Evolutionary conservation across 1,140 invertebrate genomes (phyloP).

Genomic region (Drosophila parabipectinata): DNA sequence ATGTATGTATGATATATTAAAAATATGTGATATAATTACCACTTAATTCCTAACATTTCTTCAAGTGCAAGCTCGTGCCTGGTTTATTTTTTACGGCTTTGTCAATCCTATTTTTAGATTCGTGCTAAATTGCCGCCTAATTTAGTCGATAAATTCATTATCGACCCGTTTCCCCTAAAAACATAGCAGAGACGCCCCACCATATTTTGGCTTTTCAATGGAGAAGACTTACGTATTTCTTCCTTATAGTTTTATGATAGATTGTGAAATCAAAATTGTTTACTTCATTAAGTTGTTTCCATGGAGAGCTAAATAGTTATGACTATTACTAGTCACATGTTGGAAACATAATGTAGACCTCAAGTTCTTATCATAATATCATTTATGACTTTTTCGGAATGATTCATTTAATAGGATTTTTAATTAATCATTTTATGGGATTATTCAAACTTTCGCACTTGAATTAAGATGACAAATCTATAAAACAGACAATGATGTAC

Average conservation of each 20-base stretch:
- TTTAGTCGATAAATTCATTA: conserved; percentile 28
- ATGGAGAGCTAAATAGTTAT: conserved; percentile 13
- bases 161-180: conserved; percentile 11
- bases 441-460: too few species aligned
- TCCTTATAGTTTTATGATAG: neutral
- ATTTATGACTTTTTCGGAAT: too few species aligned
- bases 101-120: conserved; percentile 11
- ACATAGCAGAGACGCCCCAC: neutral
- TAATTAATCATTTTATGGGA: too few species aligned
- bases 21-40: too few species aligned
- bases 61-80: neutral
- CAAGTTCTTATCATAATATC: neutral
- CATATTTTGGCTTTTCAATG: neutral
- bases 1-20: too few species aligned
- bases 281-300: conserved; percentile 13
- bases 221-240: neutral
- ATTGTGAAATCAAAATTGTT: conserved; percentile 21
- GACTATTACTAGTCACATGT: conserved; percentile 6
- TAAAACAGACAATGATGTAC: too few species aligned
- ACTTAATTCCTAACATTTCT: too few species aligned
- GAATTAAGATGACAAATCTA: too few species aligned
- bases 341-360: neutral
- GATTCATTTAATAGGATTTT: too few species aligned
- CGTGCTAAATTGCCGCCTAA: neutral
- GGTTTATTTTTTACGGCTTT: neutral